These are phyloP conservation scores for Apis mellifera DNA, from an alignment of 1,140 invertebrate species.

Conservation along the genomic window DNA sequence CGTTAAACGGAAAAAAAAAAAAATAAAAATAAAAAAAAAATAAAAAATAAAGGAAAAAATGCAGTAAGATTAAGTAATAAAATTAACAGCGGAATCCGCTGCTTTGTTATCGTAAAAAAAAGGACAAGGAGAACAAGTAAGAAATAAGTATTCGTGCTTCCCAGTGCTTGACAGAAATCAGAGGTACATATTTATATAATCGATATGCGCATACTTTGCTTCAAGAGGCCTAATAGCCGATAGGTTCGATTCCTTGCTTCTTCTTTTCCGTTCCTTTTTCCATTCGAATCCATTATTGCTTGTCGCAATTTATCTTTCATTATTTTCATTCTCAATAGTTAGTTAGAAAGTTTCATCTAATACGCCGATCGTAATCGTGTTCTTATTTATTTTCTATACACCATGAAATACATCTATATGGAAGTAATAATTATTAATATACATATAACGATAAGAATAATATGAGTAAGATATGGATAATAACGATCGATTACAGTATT, in stretches of 20 bases:
- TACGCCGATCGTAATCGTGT: conserved; percentile 35
- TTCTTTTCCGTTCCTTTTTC: conserved; percentile 1
- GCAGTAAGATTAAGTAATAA: background rate
- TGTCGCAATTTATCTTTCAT: background rate
- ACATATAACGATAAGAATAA: conserved; percentile 58
- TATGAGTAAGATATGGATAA: conserved; percentile 53
- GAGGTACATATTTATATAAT: conserved; percentile 31
- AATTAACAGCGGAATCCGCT: background rate
- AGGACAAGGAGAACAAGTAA: too few relatives aligned
- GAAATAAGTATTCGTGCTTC: background rate
- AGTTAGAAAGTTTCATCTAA: conserved; percentile 25
- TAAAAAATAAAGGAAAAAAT: background rate
- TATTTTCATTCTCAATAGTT: conserved; percentile 5
- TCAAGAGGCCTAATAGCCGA: conserved; percentile 60
- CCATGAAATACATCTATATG: conserved; percentile 53
- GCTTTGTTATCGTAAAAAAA: background rate
- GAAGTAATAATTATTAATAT: conserved; percentile 60
- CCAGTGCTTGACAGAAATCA: conserved; percentile 32
- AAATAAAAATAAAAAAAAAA: background rate
- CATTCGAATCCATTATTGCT: background rate
- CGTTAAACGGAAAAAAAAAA: background rate
- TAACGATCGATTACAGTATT: conserved; percentile 48
- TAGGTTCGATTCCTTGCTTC: conserved; percentile 32
- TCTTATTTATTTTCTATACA: conserved; percentile 61
- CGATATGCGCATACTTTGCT: conserved; percentile 55